Evolutionary conservation across 2,113 vertebrate species (phyloP).

Genomic region (Condylura cristata): DNA sequence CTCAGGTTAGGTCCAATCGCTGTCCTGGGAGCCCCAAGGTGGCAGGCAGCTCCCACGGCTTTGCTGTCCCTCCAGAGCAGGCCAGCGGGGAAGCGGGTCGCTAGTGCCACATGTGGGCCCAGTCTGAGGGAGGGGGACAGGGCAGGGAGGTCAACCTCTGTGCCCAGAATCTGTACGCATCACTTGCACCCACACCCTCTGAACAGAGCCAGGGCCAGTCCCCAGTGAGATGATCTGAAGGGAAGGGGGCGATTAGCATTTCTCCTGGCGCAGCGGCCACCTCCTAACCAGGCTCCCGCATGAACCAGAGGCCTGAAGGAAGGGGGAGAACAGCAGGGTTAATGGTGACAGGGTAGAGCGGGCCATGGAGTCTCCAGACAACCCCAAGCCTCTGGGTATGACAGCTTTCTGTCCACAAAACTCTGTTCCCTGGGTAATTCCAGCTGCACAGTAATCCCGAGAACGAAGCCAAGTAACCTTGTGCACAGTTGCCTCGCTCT

Average conservation of each 20-base stretch:
- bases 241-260: neutral
- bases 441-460: neutral
- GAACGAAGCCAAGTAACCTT: neutral
- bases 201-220: neutral
- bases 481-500: neutral
- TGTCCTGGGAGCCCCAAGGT: neutral
- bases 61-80: too few species aligned
- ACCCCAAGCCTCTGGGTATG: neutral
- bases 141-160: neutral
- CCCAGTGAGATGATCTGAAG: neutral
- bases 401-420: neutral
- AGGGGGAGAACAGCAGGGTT: neutral
- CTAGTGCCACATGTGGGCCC: neutral
- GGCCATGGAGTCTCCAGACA: neutral
- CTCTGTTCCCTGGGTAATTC: neutral
- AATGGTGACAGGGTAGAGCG: neutral
- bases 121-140: neutral
- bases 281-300: neutral
- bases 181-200: neutral
- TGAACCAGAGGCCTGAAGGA: too few species aligned
- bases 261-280: neutral
- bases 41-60: neutral
- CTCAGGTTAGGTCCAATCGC: neutral
- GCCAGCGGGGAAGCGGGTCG: neutral
- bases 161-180: neutral